Evolutionary conservation across 2,888 invertebrate species (phyloP), one percentile per base, ranked within the genome.

Genomic region (Napeogenes inachia): DNA sequence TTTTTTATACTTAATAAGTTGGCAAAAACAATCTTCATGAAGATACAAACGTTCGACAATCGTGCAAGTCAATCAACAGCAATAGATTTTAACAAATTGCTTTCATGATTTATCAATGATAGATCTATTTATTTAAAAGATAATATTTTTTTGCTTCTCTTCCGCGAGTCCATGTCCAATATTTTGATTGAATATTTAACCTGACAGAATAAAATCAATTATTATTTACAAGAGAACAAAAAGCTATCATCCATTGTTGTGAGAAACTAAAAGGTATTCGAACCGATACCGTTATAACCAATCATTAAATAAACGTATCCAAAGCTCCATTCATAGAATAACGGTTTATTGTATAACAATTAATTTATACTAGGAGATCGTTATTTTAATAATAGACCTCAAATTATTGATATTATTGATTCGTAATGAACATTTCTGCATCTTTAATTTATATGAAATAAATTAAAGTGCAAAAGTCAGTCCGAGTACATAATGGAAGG

Each of bases 241-340:
- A 82, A 83, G 75, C 73, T 73, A 70, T 32, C 71, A 72, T 72
- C 80, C 73, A 82, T 87, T 87, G 84, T 88, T 81, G 76, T 77
- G 74, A 76, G 73, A 81, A 83, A 82, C 83, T 86, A 85, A 86
- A 82, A 82, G 82, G 73, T 74, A 75, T 77, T 76, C 75, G 75
- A 76, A 75, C 81, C 79, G 77, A 81, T 87, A 87, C 84, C 81
- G 84, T 78, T 84, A 85, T 81, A 84, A 79, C 76, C 75, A 82
- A 85, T 84, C 84, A 81, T 84, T 81, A 84, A 78, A 79, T 78
- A 77, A 84, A 78, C 80, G 79, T 81, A 75, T 75, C 79, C 74
- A 75, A 78, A 77, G 76, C 73, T 75, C 73, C 77, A 83, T 84
- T 86, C 75, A 76, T 66, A 76, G 76, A 82, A 79, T 83, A 85